Percentiles rank a stretch among this genome's conserved stretches.
Conservation (phyloP, 2,113 vertebrate genomes). For the Rhinichthys klamathensis region DNA sequence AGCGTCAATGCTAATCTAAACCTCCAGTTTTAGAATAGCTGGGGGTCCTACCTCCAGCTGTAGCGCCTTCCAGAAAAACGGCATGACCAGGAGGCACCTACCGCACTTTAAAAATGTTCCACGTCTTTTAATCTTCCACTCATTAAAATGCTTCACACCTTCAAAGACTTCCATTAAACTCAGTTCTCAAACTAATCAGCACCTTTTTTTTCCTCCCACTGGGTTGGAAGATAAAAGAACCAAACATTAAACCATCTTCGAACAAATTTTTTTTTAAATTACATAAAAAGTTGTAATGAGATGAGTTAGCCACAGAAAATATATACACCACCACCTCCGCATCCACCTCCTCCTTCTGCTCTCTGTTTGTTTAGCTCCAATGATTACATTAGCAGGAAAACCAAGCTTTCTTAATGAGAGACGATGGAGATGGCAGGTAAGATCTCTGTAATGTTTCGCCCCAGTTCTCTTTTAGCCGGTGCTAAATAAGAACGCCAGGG, state of each 20-base stretch:
- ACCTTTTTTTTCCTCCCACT: not conserved
- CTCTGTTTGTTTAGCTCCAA: slow-evolving; percentile 11
- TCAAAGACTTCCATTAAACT: slow-evolving; percentile 43
- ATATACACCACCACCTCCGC: not conserved
- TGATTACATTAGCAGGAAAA: slow-evolving; percentile 13
- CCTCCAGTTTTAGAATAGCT: slow-evolving; percentile 32
- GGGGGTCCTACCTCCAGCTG: slow-evolving; percentile 37
- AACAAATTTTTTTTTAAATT: no score
- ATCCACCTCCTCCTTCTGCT: not conserved
- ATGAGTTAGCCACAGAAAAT: not conserved
- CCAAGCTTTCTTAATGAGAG: slow-evolving; percentile 8
- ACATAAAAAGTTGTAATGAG: not conserved
- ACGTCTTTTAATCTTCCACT: slow-evolving; percentile 28
- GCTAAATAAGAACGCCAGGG: not conserved
- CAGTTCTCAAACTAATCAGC: slow-evolving; percentile 38
- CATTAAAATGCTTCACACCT: slow-evolving; percentile 49
- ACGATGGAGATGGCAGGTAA: not conserved
- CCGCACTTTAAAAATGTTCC: slow-evolving; percentile 17
- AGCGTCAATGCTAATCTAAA: slow-evolving; percentile 8
- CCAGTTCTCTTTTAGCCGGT: slow-evolving; percentile 2
- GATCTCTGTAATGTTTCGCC: not conserved
- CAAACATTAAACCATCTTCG: slow-evolving; percentile 10
- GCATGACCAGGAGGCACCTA: slow-evolving; percentile 5
- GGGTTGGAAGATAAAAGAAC: slow-evolving; percentile 20
- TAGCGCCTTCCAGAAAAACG: not conserved